These are phyloP conservation scores for Marronus borbonicus DNA, from an alignment of 2,888 invertebrate species.

Conservation along the genomic window DNA sequence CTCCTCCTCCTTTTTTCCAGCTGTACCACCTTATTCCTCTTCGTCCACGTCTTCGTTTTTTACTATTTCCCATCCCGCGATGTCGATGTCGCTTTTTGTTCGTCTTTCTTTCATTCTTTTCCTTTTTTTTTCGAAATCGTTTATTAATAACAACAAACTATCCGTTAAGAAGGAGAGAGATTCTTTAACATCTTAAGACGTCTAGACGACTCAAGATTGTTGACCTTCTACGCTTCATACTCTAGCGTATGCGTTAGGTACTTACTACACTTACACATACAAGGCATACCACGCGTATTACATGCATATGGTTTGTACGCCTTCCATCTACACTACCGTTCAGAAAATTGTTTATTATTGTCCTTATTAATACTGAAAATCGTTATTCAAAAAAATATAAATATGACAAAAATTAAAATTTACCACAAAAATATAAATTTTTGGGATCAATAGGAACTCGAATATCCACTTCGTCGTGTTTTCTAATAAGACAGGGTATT, in stretches of 20 bases:
- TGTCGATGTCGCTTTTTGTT: background rate
- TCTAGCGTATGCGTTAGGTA: constrained; percentile 8
- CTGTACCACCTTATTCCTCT: constrained; percentile 1
- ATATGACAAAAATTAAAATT: no score
- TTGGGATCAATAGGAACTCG: no score
- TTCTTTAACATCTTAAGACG: constrained; percentile 43
- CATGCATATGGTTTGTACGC: no score
- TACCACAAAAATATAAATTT: no score
- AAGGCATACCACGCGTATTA: background rate
- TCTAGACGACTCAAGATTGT: constrained; percentile 50
- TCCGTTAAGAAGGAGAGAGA: constrained; percentile 25
- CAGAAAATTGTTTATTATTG: no score
- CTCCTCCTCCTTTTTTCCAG: constrained; percentile 14
- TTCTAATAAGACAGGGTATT: no score
- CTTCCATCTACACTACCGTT: no score
- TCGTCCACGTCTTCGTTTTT: background rate
- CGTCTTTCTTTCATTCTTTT: background rate
- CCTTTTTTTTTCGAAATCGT: constrained; percentile 19
- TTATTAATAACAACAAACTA: constrained; percentile 33
- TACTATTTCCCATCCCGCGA: constrained; percentile 9
- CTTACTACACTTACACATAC: constrained; percentile 14
- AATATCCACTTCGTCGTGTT: no score
- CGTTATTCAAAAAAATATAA: no score
- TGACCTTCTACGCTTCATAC: constrained; percentile 43
- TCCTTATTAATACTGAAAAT: no score